Percentiles rank a stretch among this genome's conserved stretches.
Evolutionary conservation across 2,888 invertebrate species (phyloP).

Genomic region (Nipponacmea schrenckii): DNA sequence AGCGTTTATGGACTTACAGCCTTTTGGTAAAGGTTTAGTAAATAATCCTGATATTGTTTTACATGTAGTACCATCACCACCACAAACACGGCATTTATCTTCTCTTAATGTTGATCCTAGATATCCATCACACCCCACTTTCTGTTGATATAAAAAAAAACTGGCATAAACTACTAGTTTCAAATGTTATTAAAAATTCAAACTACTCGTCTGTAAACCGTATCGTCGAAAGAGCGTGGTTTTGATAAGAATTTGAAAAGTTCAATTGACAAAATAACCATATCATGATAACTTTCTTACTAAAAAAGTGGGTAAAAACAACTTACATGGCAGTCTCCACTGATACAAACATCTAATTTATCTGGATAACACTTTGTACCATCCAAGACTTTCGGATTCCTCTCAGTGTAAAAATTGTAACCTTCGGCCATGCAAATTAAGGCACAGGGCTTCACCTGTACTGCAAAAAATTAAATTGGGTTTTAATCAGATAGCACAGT

Average conservation of each 20-base stretch:
- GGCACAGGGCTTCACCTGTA: slow-evolving; percentile 88
- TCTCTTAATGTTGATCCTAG: slow-evolving; percentile 59
- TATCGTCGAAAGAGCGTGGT: no score
- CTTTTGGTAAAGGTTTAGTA: slow-evolving; percentile 48
- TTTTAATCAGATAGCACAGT: no score
- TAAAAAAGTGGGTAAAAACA: no score
- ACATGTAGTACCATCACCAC: slow-evolving; percentile 61
- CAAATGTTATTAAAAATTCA: no score
- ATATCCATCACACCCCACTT: slow-evolving; percentile 63
- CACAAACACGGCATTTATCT: slow-evolving; percentile 64
- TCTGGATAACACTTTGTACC: slow-evolving; percentile 76
- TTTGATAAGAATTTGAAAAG: no score
- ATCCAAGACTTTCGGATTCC: slow-evolving; percentile 81
- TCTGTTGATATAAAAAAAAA: slow-evolving; percentile 36
- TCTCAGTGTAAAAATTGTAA: slow-evolving; percentile 92
- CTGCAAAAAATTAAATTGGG: slow-evolving; percentile 32
- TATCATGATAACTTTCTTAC: no score
- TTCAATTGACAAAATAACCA: no score
- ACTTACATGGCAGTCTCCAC: slow-evolving; percentile 89
- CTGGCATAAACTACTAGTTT: no score
- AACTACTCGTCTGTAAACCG: no score
- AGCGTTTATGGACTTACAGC: slow-evolving; percentile 40
- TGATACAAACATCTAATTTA: slow-evolving; percentile 85
- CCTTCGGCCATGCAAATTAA: slow-evolving; percentile 95
- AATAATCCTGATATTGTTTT: slow-evolving; percentile 54